These are phyloP conservation scores for Barnardius zonarius DNA, from an alignment of 2,113 vertebrate species.

Conservation along the genomic window DNA sequence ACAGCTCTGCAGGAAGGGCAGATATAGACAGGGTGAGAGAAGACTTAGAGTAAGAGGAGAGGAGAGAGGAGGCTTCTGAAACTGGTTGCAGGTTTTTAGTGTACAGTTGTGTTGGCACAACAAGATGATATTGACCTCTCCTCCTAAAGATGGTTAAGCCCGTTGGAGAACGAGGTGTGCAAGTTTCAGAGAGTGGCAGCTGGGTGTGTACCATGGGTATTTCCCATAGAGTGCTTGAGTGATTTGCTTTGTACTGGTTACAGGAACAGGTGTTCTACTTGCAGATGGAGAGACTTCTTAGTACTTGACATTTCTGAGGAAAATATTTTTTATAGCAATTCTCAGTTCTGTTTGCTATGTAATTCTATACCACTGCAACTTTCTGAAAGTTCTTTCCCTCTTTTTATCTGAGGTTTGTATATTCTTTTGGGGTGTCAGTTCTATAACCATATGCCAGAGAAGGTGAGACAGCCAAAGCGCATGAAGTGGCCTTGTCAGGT, in stretches of 20 bases:
- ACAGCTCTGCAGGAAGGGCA: background rate
- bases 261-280: background rate
- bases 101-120: background rate
- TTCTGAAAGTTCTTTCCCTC: background rate
- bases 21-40: background rate
- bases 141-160: background rate
- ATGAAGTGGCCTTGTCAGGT: background rate
- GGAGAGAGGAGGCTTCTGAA: background rate
- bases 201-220: background rate
- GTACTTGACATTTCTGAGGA: background rate
- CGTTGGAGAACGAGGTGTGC: accelerated
- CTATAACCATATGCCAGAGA: background rate
- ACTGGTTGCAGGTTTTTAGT: background rate
- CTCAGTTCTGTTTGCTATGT: background rate
- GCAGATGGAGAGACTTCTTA: background rate
- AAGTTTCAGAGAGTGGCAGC: background rate
- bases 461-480: background rate
- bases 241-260: background rate
- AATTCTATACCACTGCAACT: background rate
- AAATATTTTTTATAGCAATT: background rate
- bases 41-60: background rate
- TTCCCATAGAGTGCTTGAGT: background rate
- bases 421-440: background rate
- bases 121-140: background rate
- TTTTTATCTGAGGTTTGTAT: background rate